Conservation (phyloP, 1,140 invertebrate genomes). For the Ips typographus region DNA sequence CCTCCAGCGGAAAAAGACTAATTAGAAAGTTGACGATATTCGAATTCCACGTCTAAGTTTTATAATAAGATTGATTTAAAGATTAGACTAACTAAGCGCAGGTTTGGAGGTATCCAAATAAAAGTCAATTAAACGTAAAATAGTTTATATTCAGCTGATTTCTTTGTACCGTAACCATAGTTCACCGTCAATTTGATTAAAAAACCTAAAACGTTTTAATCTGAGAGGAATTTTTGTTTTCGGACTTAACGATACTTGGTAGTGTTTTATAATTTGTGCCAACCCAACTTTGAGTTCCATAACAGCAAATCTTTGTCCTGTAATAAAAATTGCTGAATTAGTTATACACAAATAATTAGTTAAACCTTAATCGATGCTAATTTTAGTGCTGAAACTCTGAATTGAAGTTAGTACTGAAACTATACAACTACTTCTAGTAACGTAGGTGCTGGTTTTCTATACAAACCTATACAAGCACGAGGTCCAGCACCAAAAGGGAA, state of each 20-base stretch:
- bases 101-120: no score
- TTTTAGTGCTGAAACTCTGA: no score
- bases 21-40: background rate
- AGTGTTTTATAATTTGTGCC: constrained; percentile 24
- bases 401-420: no score
- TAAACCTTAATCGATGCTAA: no score
- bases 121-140: no score
- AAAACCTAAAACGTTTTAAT: constrained; percentile 16
- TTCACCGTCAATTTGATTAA: constrained; percentile 20
- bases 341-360: background rate
- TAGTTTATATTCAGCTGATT: background rate
- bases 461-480: constrained; percentile 20
- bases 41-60: background rate
- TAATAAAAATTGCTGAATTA: constrained; percentile 7
- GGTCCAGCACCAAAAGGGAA: constrained; percentile 24
- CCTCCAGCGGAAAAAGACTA: background rate
- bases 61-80: no score
- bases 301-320: constrained; percentile 27
- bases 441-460: background rate
- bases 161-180: constrained; percentile 24
- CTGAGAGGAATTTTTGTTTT: constrained; percentile 13
- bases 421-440: no score
- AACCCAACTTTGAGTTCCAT: constrained; percentile 27
- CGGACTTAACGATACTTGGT: constrained; percentile 16
- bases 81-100: no score